These are phyloP conservation scores for Stichodactyla helianthus DNA, from an alignment of 64 coral and sea anemone genomes.

Conservation along the genomic window DNA sequence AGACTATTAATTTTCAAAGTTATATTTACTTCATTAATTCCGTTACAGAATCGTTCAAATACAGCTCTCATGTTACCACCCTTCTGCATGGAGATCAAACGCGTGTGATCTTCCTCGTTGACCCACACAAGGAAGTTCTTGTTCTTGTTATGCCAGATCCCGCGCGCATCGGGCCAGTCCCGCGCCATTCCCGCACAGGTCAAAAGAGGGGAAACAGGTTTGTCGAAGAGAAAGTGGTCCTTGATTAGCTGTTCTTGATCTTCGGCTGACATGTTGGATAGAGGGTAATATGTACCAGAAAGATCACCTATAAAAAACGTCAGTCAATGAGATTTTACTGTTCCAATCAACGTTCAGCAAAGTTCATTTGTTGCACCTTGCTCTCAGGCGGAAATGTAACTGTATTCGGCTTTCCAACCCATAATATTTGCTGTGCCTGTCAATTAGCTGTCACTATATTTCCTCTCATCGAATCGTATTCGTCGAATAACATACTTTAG, in stretches of 20 bases:
- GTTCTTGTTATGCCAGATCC: conserved; percentile 78
- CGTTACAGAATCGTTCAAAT: conserved; percentile 75
- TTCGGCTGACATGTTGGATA: conserved; percentile 54
- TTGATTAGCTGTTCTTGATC: conserved; percentile 78
- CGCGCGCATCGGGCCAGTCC: conserved; percentile 79
- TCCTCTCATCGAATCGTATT: too few species aligned
- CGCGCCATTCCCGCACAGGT: conserved; percentile 86
- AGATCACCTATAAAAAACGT: conserved; percentile 41
- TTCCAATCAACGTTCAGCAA: background rate
- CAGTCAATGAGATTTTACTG: background rate
- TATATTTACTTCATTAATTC: conserved; percentile 52
- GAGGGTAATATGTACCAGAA: conserved; percentile 60
- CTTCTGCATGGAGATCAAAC: conserved; percentile 76
- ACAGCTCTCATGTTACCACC: conserved; percentile 71
- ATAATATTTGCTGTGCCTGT: too few species aligned
- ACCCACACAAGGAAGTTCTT: conserved; percentile 82
- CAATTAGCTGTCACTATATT: too few species aligned
- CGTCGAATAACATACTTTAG: too few species aligned
- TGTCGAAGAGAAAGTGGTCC: conserved; percentile 84
- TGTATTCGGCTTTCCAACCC: too few species aligned
- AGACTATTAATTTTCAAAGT: too few species aligned
- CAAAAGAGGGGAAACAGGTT: conserved; percentile 75
- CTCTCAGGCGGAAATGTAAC: too few species aligned
- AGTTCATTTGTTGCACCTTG: too few species aligned
- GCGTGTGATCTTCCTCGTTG: conserved; percentile 76